Evolutionary conservation across 2,113 vertebrate genomes (phyloP), one percentile per base, ranked within the genome.

Genomic region (Monarcha castaneiventris): DNA sequence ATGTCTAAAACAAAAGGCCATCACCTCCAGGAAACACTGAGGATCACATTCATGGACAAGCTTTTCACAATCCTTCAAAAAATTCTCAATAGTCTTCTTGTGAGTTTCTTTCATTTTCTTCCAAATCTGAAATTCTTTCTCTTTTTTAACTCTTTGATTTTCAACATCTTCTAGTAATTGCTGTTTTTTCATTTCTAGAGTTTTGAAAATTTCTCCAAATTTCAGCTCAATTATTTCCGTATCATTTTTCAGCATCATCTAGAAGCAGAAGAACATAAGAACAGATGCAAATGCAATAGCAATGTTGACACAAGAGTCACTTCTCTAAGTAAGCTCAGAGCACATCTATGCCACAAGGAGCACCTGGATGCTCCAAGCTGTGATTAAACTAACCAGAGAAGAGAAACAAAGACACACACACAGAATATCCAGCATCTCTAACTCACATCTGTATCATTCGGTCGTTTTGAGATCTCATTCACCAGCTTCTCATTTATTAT

Each of bases 31-130:
- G 84, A 98, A 98, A 52, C 61, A 74, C 68, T 96, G 94, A 80
- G 97, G 97, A 93, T 98, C 97, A 87, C 92, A 96, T 58, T 98
- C 97, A 82, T 98, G 93, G 75, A 97, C 94, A 79, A 98, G 87
- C 29, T 95, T 96, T 79, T 97, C 97, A 94, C 97, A 98, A 11
- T 98, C 97, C 75, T 95, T 96, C 73, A 98, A 86, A 64, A 96
- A 96, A 58, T 93, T 96, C 81, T 97, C 97, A 81, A 96, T 86
- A 6, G 97, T 97, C 71, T 96, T 96, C 74, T 90, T 97, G 39
- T 97, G 93, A 73, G 84, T 93, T 78, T 96, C 95, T 75, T 97
- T 97, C 91, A 97, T 96, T 82, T 96, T 96, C 80, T 97, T 96
- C 95, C 97, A 97, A 84, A 97, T 96, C 52, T 96, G 90, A 89